These are phyloP conservation scores for Sebastes alutus DNA, from an alignment of 2,797 vertebrate genomes.

Conservation along the genomic window DNA sequence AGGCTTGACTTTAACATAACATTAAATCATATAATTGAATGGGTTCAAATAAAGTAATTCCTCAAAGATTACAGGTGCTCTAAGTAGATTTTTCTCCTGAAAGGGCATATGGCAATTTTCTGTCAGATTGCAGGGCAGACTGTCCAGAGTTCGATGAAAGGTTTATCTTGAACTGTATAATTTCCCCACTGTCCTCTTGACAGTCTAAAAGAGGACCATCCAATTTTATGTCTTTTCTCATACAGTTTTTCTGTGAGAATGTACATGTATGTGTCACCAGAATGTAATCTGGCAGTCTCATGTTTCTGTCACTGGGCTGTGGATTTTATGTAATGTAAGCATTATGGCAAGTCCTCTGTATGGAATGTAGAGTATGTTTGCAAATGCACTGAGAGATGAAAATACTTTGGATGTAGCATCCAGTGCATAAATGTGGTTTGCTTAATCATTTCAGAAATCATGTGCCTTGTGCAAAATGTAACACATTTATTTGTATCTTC, in stretches of 20 bases:
- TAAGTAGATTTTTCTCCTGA: background rate
- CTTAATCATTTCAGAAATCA: background rate
- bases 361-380: background rate
- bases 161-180: background rate
- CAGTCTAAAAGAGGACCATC: background rate
- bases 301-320: background rate
- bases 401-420: background rate
- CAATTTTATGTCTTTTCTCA: background rate
- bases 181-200: background rate
- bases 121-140: background rate
- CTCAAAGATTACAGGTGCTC: background rate
- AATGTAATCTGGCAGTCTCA: background rate
- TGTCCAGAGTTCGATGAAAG: conserved; percentile 5
- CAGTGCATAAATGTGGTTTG: background rate
- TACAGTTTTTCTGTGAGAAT: background rate
- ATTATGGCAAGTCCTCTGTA: background rate
- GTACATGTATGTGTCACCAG: background rate
- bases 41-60: background rate
- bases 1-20: background rate
- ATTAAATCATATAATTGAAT: background rate
- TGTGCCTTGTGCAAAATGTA: background rate
- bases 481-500: background rate
- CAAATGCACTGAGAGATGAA: background rate
- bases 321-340: too few relatives aligned
- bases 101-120: background rate